phyloP scores from a whole-genome alignment of 2,113 vertebrate species.

The Trinectes maculatus region DNA sequence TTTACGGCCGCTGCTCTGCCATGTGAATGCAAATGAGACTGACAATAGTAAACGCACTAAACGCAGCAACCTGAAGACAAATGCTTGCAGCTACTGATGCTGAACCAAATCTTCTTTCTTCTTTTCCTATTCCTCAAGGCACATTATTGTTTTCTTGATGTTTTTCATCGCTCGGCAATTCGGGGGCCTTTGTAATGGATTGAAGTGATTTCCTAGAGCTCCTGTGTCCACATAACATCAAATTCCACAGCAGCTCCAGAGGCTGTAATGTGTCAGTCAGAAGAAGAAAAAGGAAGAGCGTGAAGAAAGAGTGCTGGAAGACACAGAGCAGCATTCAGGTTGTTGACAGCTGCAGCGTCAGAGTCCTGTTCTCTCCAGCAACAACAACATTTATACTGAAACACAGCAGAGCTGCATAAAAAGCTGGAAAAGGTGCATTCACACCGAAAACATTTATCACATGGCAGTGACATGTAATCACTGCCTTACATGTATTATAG shows the following conservation, averaged over 20 bases:
- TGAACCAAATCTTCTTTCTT: neutral
- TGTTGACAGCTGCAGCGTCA: constrained; percentile 34
- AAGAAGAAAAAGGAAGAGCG: neutral
- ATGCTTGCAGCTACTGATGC: neutral
- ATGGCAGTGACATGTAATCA: too few relatives aligned
- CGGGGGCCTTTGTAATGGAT: neutral
- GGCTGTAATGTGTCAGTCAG: constrained; percentile 7
- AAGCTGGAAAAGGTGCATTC: too few relatives aligned
- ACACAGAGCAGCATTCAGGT: neutral
- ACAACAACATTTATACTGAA: neutral
- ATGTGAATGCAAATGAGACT: constrained; percentile 55
- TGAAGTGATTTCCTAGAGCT: constrained; percentile 16
- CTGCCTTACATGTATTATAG: too few relatives aligned
- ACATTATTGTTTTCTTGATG: constrained; percentile 30
- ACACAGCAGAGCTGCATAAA: neutral
- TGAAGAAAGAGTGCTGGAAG: constrained; percentile 8
- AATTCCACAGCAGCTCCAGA: constrained; percentile 12
- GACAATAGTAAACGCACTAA: constrained; percentile 8
- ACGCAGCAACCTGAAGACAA: constrained; percentile 20
- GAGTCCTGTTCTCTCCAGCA: constrained; percentile 8
- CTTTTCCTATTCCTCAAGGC: constrained; percentile 22
- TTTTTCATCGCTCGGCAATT: constrained; percentile 4
- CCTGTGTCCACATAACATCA: constrained; percentile 20
- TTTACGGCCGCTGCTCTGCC: constrained; percentile 40
- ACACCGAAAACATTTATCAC: too few relatives aligned